A percentile compares a stretch with the other conserved stretches of the same genome.
Evolutionary conservation across 2,113 vertebrate genomes (phyloP).

Genomic region (Ascaphus truei): DNA sequence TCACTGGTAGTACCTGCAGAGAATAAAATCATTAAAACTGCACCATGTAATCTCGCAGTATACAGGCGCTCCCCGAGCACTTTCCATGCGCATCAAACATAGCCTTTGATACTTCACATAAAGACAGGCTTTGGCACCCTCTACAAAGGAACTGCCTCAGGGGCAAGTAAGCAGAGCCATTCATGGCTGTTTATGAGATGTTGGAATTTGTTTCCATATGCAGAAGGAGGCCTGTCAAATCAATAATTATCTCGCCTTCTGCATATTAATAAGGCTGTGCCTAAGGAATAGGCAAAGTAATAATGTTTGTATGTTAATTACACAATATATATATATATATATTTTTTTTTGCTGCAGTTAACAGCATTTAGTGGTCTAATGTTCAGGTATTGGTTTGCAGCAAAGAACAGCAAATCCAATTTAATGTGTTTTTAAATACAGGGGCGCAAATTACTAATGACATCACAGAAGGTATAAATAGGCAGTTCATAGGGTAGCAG

Average conservation of each 20-base stretch:
- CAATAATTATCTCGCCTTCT: constrained; percentile 25
- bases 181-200: constrained; percentile 48
- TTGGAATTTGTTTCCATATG: constrained; percentile 47
- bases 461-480: no score
- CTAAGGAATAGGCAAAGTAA: constrained; percentile 15
- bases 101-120: constrained; percentile 48
- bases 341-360: neutral
- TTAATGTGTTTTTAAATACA: neutral
- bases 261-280: constrained; percentile 35
- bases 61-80: constrained; percentile 42
- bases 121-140: constrained; percentile 44
- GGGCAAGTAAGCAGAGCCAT: constrained; percentile 50
- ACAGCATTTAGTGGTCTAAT: neutral
- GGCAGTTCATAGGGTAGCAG: no score
- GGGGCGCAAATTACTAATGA: no score
- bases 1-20: constrained; percentile 41
- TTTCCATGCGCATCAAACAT: constrained; percentile 44
- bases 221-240: constrained; percentile 29
- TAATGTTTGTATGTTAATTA: constrained; percentile 13
- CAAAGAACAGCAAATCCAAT: neutral
- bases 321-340: neutral
- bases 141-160: constrained; percentile 48
- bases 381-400: neutral
- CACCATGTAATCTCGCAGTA: constrained; percentile 41
- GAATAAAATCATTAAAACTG: constrained; percentile 49